These are phyloP conservation scores for Ctenosaura bakeri DNA, from an alignment of 2,797 vertebrate genomes.

Conservation along the genomic window DNA sequence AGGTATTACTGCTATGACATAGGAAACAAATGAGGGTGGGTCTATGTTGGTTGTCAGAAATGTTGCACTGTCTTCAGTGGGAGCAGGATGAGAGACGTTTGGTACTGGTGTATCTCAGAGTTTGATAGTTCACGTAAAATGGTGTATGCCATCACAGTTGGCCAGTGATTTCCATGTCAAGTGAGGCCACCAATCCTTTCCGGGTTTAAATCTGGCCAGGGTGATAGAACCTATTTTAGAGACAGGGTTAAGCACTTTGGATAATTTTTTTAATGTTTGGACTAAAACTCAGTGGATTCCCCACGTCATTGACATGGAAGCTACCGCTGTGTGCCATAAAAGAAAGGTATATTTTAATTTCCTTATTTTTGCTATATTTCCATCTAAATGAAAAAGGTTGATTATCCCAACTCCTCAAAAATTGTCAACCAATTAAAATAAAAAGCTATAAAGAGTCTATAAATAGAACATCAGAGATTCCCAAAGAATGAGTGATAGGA, in stretches of 20 bases:
- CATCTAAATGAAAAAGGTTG: not conserved
- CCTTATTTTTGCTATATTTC: not conserved
- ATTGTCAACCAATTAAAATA: not conserved
- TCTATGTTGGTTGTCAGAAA: slow-evolving; percentile 6
- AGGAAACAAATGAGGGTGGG: not conserved
- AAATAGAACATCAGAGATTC: not conserved
- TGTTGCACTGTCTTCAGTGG: slow-evolving; percentile 22
- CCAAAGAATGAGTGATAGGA: not conserved
- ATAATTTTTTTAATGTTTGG: not conserved
- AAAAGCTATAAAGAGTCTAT: not conserved
- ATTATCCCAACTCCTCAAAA: not conserved
- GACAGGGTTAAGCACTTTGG: no score
- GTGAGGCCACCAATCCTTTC: no score
- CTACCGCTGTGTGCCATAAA: not conserved
- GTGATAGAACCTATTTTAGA: no score
- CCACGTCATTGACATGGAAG: no score
- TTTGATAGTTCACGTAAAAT: slow-evolving; percentile 41
- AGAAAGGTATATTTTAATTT: slow-evolving; percentile 5
- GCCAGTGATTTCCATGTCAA: no score
- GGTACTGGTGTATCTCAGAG: slow-evolving; percentile 18
- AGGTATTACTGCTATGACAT: not conserved
- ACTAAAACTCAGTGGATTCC: no score
- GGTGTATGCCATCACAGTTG: not conserved
- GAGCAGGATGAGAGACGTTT: slow-evolving; percentile 14
- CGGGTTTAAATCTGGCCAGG: no score